A percentile compares a stretch with the other conserved stretches of the same genome.
Evolutionary conservation across 2,888 invertebrate genomes (phyloP).

Genomic region (Torymus tubicola): DNA sequence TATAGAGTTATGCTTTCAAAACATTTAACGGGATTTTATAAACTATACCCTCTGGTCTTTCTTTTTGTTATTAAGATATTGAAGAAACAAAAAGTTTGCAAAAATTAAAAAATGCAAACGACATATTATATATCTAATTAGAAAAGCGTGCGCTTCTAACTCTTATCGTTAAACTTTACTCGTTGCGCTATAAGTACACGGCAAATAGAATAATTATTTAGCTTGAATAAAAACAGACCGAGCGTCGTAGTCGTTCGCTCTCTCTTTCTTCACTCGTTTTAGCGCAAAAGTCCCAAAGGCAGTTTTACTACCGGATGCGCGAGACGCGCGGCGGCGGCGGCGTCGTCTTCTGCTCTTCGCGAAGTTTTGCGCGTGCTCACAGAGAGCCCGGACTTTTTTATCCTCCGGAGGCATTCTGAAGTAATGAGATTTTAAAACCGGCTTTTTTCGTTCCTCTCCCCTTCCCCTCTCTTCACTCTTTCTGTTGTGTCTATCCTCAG

Average conservation of each 20-base stretch:
- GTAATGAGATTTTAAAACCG: constrained; percentile 42
- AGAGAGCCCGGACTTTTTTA: constrained; percentile 15
- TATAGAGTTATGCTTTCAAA: too few species aligned
- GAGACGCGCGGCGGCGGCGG: constrained; percentile 30
- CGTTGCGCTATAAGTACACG: too few species aligned
- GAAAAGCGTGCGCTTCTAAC: too few species aligned
- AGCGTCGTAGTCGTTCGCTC: background rate
- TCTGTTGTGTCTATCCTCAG: constrained; percentile 6
- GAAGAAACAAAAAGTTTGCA: too few species aligned
- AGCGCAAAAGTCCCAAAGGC: constrained; percentile 28
- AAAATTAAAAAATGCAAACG: too few species aligned
- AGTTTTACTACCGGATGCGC: constrained; percentile 50
- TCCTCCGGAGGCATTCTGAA: constrained; percentile 20
- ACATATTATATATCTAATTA: too few species aligned
- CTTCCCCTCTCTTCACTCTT: background rate
- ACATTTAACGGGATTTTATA: too few species aligned
- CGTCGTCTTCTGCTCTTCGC: constrained; percentile 13
- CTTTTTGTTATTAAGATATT: too few species aligned
- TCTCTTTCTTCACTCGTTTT: background rate
- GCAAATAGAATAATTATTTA: constrained; percentile 1
- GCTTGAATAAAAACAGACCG: constrained; percentile 1
- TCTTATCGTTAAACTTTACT: too few species aligned
- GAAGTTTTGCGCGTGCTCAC: constrained; percentile 18
- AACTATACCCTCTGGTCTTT: too few species aligned
- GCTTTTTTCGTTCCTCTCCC: constrained; percentile 7